Conservation (phyloP, 2,797 vertebrate genomes). For the Rhyacichthys aspro region DNA sequence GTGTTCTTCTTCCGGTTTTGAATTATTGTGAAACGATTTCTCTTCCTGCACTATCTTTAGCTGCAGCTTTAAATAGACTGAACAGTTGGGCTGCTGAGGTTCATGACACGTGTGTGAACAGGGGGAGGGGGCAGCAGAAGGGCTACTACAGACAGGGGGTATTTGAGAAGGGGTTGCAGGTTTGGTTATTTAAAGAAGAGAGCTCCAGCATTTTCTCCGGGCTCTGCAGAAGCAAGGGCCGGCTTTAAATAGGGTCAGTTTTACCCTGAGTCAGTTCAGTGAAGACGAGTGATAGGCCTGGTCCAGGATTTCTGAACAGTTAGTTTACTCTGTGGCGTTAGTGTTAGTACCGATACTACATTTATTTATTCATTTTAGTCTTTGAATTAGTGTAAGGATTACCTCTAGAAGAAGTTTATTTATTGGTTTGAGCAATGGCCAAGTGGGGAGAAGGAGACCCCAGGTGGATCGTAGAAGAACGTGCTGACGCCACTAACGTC, state of each 20-base stretch:
- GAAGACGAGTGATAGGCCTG: background rate
- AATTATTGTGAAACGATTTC: background rate
- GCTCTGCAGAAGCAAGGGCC: background rate
- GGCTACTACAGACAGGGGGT: background rate
- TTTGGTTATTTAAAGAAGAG: constrained; percentile 3
- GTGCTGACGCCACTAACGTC: constrained; percentile 93
- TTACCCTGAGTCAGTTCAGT: background rate
- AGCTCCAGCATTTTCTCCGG: constrained; percentile 4
- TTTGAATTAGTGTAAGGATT: no score
- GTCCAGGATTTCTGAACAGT: no score
- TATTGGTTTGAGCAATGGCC: constrained; percentile 78
- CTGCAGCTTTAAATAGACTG: background rate
- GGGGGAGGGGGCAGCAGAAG: background rate
- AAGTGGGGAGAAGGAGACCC: constrained; percentile 95
- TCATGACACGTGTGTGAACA: background rate
- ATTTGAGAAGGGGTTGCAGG: background rate
- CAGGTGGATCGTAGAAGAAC: constrained; percentile 93
- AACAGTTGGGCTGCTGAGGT: background rate
- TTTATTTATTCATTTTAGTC: background rate
- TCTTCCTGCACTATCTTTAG: constrained; percentile 1
- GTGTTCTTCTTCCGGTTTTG: background rate
- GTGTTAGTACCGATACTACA: background rate
- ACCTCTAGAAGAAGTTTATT: no score
- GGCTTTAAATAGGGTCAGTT: background rate
- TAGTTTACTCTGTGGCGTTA: background rate